These are phyloP conservation scores for Brachypalpus laphriformis DNA, from an alignment of 2,888 invertebrate genomes.

Conservation along the genomic window DNA sequence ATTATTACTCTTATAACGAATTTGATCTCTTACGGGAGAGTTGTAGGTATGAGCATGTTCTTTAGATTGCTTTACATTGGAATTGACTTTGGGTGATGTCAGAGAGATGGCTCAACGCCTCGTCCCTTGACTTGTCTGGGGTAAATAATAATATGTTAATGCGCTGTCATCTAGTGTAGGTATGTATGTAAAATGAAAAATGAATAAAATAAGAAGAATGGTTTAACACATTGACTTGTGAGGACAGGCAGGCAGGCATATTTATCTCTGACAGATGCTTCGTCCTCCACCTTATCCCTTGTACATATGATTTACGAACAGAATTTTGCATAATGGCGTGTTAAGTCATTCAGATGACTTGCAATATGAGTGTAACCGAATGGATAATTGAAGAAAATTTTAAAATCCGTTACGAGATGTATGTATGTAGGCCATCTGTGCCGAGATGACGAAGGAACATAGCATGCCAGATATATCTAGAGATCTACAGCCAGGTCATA, in stretches of 20 bases:
- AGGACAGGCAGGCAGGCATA: not conserved
- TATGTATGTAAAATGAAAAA: slow-evolving; percentile 12
- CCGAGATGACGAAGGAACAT: no score
- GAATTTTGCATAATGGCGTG: not conserved
- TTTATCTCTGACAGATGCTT: not conserved
- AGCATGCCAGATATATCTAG: no score
- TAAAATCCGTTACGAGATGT: not conserved
- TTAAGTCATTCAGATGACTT: not conserved
- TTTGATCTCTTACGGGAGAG: not conserved
- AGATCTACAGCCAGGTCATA: no score
- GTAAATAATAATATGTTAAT: slow-evolving; percentile 46
- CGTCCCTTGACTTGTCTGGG: slow-evolving; percentile 18
- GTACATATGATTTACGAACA: not conserved
- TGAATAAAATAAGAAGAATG: slow-evolving; percentile 18
- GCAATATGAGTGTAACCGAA: not conserved
- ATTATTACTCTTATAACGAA: slow-evolving; percentile 16
- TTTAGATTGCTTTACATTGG: slow-evolving; percentile 9
- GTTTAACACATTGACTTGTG: slow-evolving; percentile 13
- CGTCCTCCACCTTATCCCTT: not conserved
- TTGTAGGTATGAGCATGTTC: not conserved
- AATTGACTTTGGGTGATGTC: slow-evolving; percentile 32
- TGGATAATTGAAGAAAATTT: not conserved
- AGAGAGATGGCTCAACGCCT: not conserved
- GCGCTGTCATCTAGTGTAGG: slow-evolving; percentile 21
- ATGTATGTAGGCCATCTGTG: not conserved